Evolutionary conservation across 2,113 vertebrate genomes (phyloP), one percentile per base, ranked within the genome.

Genomic region (Dipodomys stephensi): DNA sequence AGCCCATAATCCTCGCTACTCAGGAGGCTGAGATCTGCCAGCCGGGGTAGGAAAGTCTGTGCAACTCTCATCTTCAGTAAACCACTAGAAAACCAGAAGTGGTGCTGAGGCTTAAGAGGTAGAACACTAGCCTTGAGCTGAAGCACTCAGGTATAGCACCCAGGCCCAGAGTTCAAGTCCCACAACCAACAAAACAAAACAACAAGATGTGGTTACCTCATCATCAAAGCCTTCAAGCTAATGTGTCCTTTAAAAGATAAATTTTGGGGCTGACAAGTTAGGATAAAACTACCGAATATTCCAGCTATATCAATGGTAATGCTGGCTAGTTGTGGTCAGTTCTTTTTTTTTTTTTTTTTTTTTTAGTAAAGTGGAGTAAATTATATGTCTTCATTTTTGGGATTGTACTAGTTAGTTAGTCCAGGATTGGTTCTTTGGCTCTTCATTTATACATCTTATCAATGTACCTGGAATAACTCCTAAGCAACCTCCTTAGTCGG

Each of bases 271-370:
- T 89, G 23, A 83, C 25, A 94, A 71, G 16, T 49, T 88, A 32
- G 90, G 78, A 72, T 74, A 44, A 67, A 91, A 60, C 28, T 85
- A 78, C 18, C 85, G 23, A 90, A 96, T 71, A 85, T 77, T 71
- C 28, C 28, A 73, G 67, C 5, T 72, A 30, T 64, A 49, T 88
- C 72, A 35, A 0, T 86, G 67, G 71, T 91, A 71, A 86, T 39
- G 90, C 74, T 64, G 60, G 15, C 23, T 67, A 65, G 30, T 44
- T 78, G 68, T 68, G 69, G 25, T 28, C 35, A 20, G 11, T 49
- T 60, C 32, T 39, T 39, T n/a, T n/a, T 71, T 94, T 92, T 89
- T 39, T 39, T n/a, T n/a, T 71, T 94, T 92, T 46, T 30, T 95
- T 94, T 89, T 57, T 46, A n/a, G 35, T 25, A 64, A 57, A 28